These are phyloP conservation scores for Dendroctonus ponderosae DNA, from an alignment of 1,140 invertebrate genomes.

Conservation along the genomic window DNA sequence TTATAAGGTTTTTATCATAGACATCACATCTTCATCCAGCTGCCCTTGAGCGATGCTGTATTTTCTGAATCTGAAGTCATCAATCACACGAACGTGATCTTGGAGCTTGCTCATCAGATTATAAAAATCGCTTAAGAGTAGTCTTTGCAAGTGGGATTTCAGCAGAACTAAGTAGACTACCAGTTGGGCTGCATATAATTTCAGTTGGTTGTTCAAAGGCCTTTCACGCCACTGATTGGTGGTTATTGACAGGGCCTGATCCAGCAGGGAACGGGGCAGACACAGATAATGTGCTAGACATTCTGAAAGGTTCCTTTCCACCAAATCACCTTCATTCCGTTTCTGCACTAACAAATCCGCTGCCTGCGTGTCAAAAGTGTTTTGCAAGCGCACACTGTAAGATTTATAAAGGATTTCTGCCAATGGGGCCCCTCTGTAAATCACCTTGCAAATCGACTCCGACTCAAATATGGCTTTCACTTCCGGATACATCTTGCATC, in stretches of 20 bases:
- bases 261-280: constrained; percentile 29
- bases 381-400: constrained; percentile 31
- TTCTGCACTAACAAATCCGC: constrained; percentile 36
- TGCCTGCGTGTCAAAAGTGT: constrained; percentile 36
- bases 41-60: no score
- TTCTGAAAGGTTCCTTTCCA: constrained; percentile 26
- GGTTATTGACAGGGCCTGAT: constrained; percentile 13
- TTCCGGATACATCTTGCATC: constrained; percentile 29
- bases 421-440: constrained; percentile 28
- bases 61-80: no score
- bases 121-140: no score
- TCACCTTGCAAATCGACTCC: constrained; percentile 35
- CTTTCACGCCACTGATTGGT: no score
- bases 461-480: constrained; percentile 34
- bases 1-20: no score
- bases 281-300: constrained; percentile 33
- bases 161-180: no score
- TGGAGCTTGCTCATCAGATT: no score
- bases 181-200: no score
- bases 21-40: no score
- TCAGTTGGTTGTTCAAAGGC: no score
- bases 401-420: constrained; percentile 31
- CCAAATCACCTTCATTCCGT: constrained; percentile 6
- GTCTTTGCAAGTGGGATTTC: no score
- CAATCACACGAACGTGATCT: no score